A percentile compares a stretch with the other conserved stretches of the same genome.
phyloP scores from a whole-genome alignment of 37 sponge, comb jelly and placozoan genomes.

The Spongia lamella region DNA sequence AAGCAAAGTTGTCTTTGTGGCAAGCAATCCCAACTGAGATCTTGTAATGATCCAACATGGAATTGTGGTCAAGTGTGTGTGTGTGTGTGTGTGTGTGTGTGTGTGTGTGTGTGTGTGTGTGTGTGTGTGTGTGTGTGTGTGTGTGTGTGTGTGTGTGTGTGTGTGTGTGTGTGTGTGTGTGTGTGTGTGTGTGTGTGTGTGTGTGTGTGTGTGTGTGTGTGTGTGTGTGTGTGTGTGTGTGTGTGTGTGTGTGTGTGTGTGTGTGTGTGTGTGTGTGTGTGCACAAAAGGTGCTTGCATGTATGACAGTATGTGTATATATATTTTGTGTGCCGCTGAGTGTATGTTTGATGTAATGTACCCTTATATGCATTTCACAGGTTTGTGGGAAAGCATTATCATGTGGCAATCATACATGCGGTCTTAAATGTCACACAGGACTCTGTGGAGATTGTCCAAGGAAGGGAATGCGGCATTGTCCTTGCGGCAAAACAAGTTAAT shows the following conservation, averaged over 20 bases:
- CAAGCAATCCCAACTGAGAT: constrained; percentile 25
- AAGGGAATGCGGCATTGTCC: constrained; percentile 70
- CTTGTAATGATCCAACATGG: constrained; percentile 70
- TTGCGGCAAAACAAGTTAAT: constrained; percentile 85
- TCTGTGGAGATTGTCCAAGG: constrained; percentile 84
- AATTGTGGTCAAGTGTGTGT: constrained; percentile 70
- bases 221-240: constrained; percentile 20
- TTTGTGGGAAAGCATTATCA: constrained; percentile 39
- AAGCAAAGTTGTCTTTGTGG: constrained; percentile 78
- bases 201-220: no score
- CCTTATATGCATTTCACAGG: no score
- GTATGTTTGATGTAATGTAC: no score
- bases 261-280: constrained; percentile 12
- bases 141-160: constrained; percentile 19
- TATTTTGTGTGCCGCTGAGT: no score
- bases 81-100: constrained; percentile 1
- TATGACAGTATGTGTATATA: neutral
- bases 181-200: constrained; percentile 2
- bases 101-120: constrained; percentile 14
- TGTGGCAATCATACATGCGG: constrained; percentile 57
- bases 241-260: constrained; percentile 14
- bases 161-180: constrained; percentile 6
- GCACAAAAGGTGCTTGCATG: neutral
- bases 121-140: constrained; percentile 11
- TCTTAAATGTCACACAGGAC: constrained; percentile 78